These are phyloP conservation scores for Synergus itoensis DNA, from an alignment of 2,888 invertebrate genomes.

Conservation along the genomic window DNA sequence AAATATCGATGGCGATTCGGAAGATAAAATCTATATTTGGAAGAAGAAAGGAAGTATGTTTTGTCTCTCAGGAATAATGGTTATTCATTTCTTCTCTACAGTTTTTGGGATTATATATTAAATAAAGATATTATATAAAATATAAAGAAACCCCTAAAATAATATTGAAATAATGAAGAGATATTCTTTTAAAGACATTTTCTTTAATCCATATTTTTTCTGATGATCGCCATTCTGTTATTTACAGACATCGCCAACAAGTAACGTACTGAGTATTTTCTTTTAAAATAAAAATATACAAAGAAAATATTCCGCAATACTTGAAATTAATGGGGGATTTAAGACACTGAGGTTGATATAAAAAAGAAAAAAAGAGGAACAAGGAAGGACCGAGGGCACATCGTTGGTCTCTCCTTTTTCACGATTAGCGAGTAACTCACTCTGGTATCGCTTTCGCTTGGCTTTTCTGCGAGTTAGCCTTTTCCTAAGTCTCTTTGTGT, in stretches of 20 bases:
- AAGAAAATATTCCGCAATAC: background rate
- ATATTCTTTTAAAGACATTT: no score
- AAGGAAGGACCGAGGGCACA: slow-evolving; percentile 47
- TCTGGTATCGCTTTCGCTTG: slow-evolving; percentile 54
- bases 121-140: no score
- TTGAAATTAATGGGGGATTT: slow-evolving; percentile 7
- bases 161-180: background rate
- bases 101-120: background rate
- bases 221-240: background rate
- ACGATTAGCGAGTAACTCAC: slow-evolving; percentile 51
- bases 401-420: slow-evolving; percentile 54
- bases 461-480: slow-evolving; percentile 52
- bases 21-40: background rate
- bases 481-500: slow-evolving; percentile 44
- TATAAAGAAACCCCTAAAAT: no score
- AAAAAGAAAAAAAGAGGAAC: slow-evolving; percentile 43
- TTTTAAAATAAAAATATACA: background rate
- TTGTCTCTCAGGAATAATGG: background rate
- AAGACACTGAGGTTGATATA: background rate
- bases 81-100: background rate
- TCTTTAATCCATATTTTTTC: background rate
- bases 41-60: background rate
- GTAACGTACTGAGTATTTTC: background rate
- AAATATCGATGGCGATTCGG: background rate
- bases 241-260: background rate